Conservation (phyloP, 2,888 invertebrate genomes). For the Herminia tarsipennalis region DNA sequence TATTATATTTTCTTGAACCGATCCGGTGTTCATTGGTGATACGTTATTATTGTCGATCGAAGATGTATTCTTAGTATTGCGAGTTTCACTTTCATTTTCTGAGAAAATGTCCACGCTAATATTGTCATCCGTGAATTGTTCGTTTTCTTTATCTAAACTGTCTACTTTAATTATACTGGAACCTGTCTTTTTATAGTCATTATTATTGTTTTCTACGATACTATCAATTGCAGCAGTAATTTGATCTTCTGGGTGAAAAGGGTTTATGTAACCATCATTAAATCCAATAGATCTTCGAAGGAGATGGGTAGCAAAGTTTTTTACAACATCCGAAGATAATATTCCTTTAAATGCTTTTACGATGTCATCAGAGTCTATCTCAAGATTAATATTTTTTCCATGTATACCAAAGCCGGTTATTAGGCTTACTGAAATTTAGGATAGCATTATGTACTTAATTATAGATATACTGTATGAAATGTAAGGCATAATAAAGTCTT, state of each 20-base stretch:
- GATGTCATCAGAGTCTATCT: constrained; percentile 45
- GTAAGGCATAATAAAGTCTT: constrained; percentile 31
- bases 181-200: constrained; percentile 5
- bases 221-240: constrained; percentile 13
- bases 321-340: constrained; percentile 31
- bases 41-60: no score
- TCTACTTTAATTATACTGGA: neutral
- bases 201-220: neutral
- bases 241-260: constrained; percentile 64
- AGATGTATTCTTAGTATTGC: no score
- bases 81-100: constrained; percentile 16
- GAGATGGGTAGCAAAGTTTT: constrained; percentile 35
- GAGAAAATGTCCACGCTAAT: constrained; percentile 35
- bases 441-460: no score
- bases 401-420: constrained; percentile 13
- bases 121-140: constrained; percentile 34
- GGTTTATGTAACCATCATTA: constrained; percentile 45
- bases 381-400: constrained; percentile 45
- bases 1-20: no score
- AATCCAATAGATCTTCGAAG: constrained; percentile 21
- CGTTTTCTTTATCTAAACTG: constrained; percentile 45
- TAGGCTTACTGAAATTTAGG: constrained; percentile 24
- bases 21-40: no score
- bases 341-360: constrained; percentile 39
- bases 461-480: no score